Evolutionary conservation across 2,797 vertebrate species (phyloP).

Genomic region (Paratrypauchen microcephalus): DNA sequence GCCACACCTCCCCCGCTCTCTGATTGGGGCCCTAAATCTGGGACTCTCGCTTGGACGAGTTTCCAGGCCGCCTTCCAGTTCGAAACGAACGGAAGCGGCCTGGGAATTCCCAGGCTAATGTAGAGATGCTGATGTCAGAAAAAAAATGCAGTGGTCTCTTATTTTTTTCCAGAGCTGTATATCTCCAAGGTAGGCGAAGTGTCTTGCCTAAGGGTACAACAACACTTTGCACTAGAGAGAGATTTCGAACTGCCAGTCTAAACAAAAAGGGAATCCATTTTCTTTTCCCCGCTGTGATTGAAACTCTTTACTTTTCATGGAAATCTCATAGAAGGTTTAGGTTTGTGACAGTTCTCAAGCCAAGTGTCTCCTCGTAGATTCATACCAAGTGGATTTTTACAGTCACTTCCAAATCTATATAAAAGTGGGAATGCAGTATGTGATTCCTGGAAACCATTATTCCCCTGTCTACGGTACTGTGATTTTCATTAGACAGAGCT

Average conservation of each 20-base stretch:
- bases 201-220: too few species aligned
- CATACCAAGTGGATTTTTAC: constrained; percentile 38
- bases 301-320: constrained; percentile 3
- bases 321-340: constrained; percentile 13
- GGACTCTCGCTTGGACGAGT: too few species aligned
- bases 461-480: constrained; percentile 56
- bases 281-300: not conserved
- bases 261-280: not conserved
- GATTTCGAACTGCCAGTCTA: not conserved
- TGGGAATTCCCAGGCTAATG: too few species aligned
- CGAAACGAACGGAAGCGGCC: too few species aligned
- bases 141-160: too few species aligned
- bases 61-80: too few species aligned
- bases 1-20: too few species aligned
- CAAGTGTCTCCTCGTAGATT: constrained; percentile 49
- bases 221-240: too few species aligned
- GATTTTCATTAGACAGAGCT: constrained; percentile 62
- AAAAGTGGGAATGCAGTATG: constrained; percentile 55
- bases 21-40: too few species aligned
- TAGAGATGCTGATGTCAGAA: too few species aligned
- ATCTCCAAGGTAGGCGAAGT: too few species aligned
- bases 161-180: too few species aligned
- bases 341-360: constrained; percentile 26
- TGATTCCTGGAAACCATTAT: constrained; percentile 73
- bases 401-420: constrained; percentile 14